phyloP scores from a whole-genome alignment of 2,797 vertebrate species.

The Odontamblyopus rebecca region DNA sequence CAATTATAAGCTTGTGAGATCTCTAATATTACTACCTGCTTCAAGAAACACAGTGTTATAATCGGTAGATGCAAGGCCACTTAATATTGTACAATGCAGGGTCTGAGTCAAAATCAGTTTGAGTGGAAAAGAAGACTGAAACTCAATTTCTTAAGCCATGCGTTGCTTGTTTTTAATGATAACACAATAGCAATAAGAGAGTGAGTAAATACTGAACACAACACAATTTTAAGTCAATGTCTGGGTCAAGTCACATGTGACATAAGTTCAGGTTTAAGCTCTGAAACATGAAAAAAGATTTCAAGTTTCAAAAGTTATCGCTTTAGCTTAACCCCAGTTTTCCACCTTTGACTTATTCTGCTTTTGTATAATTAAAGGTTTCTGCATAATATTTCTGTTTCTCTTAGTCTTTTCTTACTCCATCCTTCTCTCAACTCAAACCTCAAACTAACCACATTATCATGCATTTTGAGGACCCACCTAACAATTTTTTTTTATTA shows the following conservation, averaged over 20 bases:
- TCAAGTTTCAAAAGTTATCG: background rate
- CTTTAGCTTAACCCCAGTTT: background rate
- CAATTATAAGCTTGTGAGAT: background rate
- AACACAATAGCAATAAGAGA: background rate
- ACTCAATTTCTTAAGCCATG: background rate
- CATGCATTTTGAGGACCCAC: background rate
- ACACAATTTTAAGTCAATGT: slow-evolving; percentile 1
- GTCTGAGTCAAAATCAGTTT: background rate
- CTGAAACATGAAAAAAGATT: background rate
- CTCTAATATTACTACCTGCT: background rate
- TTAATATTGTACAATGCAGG: background rate
- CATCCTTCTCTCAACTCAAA: background rate
- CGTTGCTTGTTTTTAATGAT: background rate
- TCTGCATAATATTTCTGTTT: slow-evolving; percentile 11
- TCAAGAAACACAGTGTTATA: background rate
- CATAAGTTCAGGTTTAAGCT: background rate
- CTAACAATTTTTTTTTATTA: background rate
- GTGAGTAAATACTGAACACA: background rate
- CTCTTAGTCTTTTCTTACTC: slow-evolving; percentile 12
- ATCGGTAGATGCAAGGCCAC: background rate
- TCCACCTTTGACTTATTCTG: slow-evolving; percentile 4
- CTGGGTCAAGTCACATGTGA: background rate
- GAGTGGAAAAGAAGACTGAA: background rate
- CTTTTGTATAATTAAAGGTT: slow-evolving; percentile 8
- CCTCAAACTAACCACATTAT: background rate